phyloP scores from a whole-genome alignment of 1,140 invertebrate genomes.

The Trypoxylus dichotomus region DNA sequence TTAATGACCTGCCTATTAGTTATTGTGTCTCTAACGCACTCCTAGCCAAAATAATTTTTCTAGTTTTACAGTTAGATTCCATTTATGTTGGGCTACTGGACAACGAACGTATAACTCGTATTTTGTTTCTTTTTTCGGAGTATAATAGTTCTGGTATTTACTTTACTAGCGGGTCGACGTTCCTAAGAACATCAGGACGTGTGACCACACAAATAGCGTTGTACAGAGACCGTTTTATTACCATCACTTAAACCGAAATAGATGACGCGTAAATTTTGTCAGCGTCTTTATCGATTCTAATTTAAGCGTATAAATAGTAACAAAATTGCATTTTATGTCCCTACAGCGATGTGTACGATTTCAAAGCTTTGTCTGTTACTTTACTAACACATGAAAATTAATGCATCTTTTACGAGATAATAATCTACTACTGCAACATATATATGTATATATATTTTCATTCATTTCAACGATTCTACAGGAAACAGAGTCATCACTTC shows the following conservation, averaged over 20 bases:
- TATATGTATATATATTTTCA: too few species aligned
- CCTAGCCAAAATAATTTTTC: background rate
- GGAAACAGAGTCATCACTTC: too few species aligned
- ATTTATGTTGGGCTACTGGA: background rate
- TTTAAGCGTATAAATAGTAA: too few species aligned
- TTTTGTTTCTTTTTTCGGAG: background rate
- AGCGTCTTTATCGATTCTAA: background rate
- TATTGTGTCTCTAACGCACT: background rate
- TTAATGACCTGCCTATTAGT: background rate
- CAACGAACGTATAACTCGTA: conserved; percentile 10
- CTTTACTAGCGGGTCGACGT: background rate
- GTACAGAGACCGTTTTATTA: background rate
- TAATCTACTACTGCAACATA: too few species aligned
- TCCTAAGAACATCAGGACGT: background rate
- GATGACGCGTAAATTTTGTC: background rate
- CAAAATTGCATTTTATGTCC: too few species aligned
- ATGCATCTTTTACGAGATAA: too few species aligned
- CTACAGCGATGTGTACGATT: too few species aligned
- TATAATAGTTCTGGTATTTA: background rate
- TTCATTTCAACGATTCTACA: too few species aligned
- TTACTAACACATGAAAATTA: too few species aligned
- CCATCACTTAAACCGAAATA: background rate
- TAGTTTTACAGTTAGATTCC: background rate
- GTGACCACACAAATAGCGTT: conserved; percentile 4
- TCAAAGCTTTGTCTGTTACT: too few species aligned